phyloP scores from a whole-genome alignment of 1,140 invertebrate genomes.

The Drosophila willistoni region DNA sequence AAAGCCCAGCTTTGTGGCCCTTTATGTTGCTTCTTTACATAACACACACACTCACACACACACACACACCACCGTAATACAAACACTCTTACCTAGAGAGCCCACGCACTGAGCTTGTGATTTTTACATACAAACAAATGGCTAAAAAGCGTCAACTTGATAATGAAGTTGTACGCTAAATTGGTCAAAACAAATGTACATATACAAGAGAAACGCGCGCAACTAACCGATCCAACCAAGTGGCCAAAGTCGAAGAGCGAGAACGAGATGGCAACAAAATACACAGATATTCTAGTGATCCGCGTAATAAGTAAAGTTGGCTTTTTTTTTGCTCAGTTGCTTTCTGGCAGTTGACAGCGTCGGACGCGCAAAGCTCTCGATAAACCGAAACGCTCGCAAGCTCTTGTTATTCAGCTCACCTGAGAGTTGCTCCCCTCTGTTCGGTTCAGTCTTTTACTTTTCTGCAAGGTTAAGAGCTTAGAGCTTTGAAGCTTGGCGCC shows the following conservation, averaged over 20 bases:
- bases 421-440: conserved; percentile 19
- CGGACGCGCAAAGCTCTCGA: conserved; percentile 33
- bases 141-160: conserved; percentile 52
- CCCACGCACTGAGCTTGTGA: conserved; percentile 54
- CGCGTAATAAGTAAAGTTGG: conserved; percentile 70
- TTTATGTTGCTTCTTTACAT: background rate
- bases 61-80: background rate
- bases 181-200: conserved; percentile 71
- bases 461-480: conserved; percentile 28
- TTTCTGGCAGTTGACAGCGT: conserved; percentile 61
- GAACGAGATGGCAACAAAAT: conserved; percentile 27
- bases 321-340: conserved; percentile 55
- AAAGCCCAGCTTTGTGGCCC: conserved; percentile 11
- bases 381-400: background rate
- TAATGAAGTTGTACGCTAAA: conserved; percentile 75
- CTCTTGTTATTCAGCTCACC: background rate
- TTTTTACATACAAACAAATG: conserved; percentile 26
- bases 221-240: conserved; percentile 34
- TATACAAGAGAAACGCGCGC: background rate
- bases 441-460: background rate
- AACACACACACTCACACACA: background rate
- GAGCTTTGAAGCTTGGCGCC: conserved; percentile 32
- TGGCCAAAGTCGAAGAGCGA: conserved; percentile 32
- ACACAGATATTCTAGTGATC: conserved; percentile 71
- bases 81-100: background rate